Percentiles rank a stretch among this genome's conserved stretches.
These are phyloP conservation scores for Falco rusticolus DNA, from an alignment of 2,797 vertebrate species.

Conservation along the genomic window DNA sequence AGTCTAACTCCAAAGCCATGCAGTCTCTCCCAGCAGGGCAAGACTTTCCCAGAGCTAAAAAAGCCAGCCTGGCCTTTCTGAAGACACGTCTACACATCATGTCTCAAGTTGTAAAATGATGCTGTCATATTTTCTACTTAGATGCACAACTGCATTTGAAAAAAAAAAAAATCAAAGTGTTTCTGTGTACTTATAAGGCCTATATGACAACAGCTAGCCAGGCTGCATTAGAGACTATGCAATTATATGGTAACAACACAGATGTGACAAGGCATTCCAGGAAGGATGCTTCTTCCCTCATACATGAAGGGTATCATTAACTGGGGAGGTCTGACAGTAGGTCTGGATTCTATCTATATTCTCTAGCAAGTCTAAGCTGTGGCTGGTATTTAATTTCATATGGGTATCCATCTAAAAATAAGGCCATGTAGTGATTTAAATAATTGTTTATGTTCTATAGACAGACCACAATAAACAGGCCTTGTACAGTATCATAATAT, in stretches of 20 bases:
- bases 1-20: background rate
- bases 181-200: background rate
- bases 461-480: background rate
- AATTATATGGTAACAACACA: background rate
- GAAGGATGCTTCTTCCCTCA: background rate
- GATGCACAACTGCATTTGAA: background rate
- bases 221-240: background rate
- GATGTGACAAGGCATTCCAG: background rate
- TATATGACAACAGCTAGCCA: background rate
- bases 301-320: fast-evolving
- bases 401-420: background rate
- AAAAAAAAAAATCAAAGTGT: background rate
- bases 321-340: background rate
- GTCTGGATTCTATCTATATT: background rate
- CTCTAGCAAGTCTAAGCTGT: background rate
- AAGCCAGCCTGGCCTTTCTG: background rate
- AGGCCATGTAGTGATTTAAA: background rate
- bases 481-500: background rate
- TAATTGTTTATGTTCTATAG: background rate
- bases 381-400: background rate
- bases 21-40: background rate
- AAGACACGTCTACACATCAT: background rate
- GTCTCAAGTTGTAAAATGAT: background rate
- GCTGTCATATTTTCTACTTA: background rate
- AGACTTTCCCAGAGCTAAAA: background rate